Evolutionary conservation across 2,113 vertebrate species (phyloP), one percentile per base, ranked within the genome.

Genomic region (Odontophorus gujanensis): DNA sequence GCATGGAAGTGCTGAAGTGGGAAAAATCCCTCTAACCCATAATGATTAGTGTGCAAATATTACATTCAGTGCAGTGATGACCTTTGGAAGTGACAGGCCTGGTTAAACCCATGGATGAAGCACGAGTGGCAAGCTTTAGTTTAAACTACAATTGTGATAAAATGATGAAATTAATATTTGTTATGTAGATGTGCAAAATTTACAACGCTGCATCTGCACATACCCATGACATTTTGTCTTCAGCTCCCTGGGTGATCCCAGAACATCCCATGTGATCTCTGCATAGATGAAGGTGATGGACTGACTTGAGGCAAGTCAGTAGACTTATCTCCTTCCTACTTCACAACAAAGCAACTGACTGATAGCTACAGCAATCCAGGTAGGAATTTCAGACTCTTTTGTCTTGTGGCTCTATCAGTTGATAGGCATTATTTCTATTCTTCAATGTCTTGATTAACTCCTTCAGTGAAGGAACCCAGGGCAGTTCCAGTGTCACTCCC

Each of bases 1-100:
- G 45, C 59, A 77, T 90, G 87, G 75, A 93, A 62, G 45, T 91
- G 79, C 87, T 92, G 87, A 92, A 92, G 82, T 57, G 61, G 76
- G 76, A 91, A 95, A 90, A 95, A 81, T 18, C 62, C 53, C 20
- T 75, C 51, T 67, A 85, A 81, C 17, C 63, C 12, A 6, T 74
- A 85, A 90, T 95, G 92, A 80, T 42, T 20, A 82, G 45, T 66
- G 36, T 69, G 53, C 24, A 81, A 38, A 28, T 53, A 69, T 51
- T 38, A 32, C 34, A 34, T 38, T 83, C 40, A 77, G 32, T 47
- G 34, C 36, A 67, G 21, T 57, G 21, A 47, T 20, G 59, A 47
- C 50, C 53, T 84, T 30, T 55, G 50, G 38, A 82, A 87, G 40
- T 25, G 36, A 34, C 53, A 76, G 58, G 69, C 22, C 77, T 84